A percentile compares a stretch with the other conserved stretches of the same genome.
These are phyloP conservation scores for Molorchus minor DNA, from an alignment of 2,888 invertebrate genomes.

Conservation along the genomic window DNA sequence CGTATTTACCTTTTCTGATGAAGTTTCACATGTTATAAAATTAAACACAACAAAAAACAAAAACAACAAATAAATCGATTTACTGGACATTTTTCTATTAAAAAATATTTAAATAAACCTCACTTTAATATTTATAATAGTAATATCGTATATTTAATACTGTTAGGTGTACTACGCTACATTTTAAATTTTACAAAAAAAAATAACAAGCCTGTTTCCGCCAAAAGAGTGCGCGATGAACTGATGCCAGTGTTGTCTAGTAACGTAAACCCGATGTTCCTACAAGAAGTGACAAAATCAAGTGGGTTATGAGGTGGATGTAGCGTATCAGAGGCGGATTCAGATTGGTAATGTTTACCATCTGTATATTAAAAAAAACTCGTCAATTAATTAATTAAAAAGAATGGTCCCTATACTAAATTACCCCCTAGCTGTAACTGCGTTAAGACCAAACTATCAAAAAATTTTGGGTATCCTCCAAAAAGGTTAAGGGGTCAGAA, in stretches of 20 bases:
- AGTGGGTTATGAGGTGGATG: constrained; percentile 28
- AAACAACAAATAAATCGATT: background rate
- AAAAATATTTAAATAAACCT: constrained; percentile 1
- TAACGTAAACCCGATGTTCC: background rate
- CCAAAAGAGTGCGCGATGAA: constrained; percentile 9
- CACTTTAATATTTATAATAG: background rate
- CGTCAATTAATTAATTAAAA: too few relatives aligned
- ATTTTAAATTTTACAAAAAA: background rate
- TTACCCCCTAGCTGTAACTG: too few relatives aligned
- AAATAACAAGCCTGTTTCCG: constrained; percentile 5
- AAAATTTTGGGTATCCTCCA: too few relatives aligned
- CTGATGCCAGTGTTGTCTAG: constrained; percentile 2
- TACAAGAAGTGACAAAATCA: constrained; percentile 24
- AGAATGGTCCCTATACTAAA: too few relatives aligned
- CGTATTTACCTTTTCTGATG: constrained; percentile 8
- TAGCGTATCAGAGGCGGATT: constrained; percentile 19
- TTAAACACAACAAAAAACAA: background rate
- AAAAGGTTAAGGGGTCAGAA: too few relatives aligned
- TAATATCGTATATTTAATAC: too few relatives aligned
- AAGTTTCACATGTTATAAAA: background rate
- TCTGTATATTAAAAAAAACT: too few relatives aligned
- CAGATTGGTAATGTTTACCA: background rate
- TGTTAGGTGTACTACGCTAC: background rate
- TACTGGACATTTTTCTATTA: constrained; percentile 1
- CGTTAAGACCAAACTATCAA: too few relatives aligned